Percentiles rank a stretch among this genome's conserved stretches.
Conservation (phyloP, 2,888 invertebrate species). For the Volucella zonaria region DNA sequence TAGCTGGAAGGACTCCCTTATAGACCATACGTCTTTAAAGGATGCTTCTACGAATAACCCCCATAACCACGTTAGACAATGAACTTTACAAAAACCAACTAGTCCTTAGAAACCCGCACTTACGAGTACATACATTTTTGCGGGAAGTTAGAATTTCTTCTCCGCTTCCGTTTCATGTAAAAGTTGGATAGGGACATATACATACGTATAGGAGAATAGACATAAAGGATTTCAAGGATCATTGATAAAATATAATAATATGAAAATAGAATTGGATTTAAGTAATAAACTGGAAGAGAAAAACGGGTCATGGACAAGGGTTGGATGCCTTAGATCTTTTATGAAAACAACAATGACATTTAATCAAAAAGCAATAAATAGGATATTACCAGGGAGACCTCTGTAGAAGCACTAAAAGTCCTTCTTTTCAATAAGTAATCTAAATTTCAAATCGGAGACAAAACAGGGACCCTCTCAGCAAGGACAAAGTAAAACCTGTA, state of each 20-base stretch:
- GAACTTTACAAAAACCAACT: constrained; percentile 24
- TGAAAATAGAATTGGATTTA: constrained; percentile 62
- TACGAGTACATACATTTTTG: no score
- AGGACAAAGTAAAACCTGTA: constrained; percentile 15
- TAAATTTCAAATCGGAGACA: constrained; percentile 52
- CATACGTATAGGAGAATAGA: constrained; percentile 49
- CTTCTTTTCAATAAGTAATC: constrained; percentile 56
- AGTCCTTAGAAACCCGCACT: constrained; percentile 5
- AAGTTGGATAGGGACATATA: constrained; percentile 8
- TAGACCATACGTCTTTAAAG: constrained; percentile 63
- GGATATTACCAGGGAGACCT: constrained; percentile 67
- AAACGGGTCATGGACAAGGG: constrained; percentile 63
- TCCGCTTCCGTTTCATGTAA: constrained; percentile 48
- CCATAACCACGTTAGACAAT: neutral
- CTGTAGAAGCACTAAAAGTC: constrained; percentile 36
- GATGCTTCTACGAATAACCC: constrained; percentile 61
- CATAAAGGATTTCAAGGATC: constrained; percentile 71
- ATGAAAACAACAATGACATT: constrained; percentile 65
- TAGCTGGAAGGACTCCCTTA: constrained; percentile 51
- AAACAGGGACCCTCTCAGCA: constrained; percentile 10
- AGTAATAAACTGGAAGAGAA: constrained; percentile 58
- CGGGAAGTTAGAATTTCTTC: constrained; percentile 19
- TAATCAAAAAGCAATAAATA: constrained; percentile 73
- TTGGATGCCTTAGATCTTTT: constrained; percentile 39
- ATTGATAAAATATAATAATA: constrained; percentile 73